These are phyloP conservation scores for Colius striatus DNA, from an alignment of 2,113 vertebrate genomes.

Conservation along the genomic window DNA sequence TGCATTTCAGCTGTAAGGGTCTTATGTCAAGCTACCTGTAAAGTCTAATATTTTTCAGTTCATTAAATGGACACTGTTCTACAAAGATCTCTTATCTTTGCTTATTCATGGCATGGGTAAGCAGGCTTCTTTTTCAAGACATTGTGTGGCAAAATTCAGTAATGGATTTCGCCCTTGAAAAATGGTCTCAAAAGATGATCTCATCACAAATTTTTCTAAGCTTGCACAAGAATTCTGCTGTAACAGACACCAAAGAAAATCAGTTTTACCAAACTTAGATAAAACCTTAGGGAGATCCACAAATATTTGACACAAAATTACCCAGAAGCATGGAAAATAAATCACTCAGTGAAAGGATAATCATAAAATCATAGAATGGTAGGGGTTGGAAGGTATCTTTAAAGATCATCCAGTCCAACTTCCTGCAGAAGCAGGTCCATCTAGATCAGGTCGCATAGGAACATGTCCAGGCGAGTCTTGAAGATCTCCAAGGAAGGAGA, in stretches of 20 bases:
- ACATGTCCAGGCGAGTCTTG: too few relatives aligned
- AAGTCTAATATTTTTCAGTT: background rate
- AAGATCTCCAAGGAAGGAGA: too few relatives aligned
- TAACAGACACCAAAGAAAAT: background rate
- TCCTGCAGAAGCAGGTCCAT: too few relatives aligned
- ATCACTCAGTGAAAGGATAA: background rate
- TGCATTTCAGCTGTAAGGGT: background rate
- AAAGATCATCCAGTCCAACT: too few relatives aligned
- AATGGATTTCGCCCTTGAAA: background rate
- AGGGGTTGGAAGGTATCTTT: too few relatives aligned
- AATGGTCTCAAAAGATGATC: background rate
- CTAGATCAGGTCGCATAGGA: too few relatives aligned
- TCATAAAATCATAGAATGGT: too few relatives aligned
- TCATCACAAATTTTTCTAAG: background rate
- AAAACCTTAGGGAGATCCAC: background rate
- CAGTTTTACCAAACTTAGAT: background rate
- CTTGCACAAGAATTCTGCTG: background rate
- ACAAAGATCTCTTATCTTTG: background rate
- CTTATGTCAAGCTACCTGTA: background rate
- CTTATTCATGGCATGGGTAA: background rate
- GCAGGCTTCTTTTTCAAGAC: background rate
- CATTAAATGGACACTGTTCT: background rate
- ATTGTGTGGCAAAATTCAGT: background rate
- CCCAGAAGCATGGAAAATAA: background rate
- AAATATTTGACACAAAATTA: background rate